Evolutionary conservation across 1,140 invertebrate genomes (phyloP).

Genomic region (Diorhabda carinulata): DNA sequence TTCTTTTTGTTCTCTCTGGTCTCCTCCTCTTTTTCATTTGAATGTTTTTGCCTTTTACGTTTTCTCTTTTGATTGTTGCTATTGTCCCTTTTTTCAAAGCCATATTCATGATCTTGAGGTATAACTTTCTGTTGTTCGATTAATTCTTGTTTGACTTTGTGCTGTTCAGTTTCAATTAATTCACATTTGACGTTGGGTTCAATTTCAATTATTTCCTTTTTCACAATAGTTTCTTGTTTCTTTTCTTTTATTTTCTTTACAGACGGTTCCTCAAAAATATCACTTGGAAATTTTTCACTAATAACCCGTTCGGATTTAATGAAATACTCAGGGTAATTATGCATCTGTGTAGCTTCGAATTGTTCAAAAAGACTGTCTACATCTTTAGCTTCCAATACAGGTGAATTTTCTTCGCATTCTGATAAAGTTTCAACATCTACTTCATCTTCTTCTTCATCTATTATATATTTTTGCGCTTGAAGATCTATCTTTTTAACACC

Average conservation of each 20-base stretch:
- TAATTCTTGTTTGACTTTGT: neutral
- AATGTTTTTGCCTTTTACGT: neutral
- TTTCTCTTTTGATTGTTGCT: neutral
- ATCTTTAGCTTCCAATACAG: constrained; percentile 53
- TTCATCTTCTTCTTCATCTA: constrained; percentile 28
- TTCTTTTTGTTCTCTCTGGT: neutral
- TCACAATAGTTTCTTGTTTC: constrained; percentile 3
- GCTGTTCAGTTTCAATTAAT: too few relatives aligned
- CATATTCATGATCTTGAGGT: neutral
- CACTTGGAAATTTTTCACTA: neutral
- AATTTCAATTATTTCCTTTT: constrained; percentile 8
- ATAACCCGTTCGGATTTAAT: neutral
- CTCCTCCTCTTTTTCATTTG: constrained; percentile 5
- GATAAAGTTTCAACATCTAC: constrained; percentile 44
- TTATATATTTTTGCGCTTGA: constrained; percentile 37
- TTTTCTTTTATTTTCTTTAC: neutral
- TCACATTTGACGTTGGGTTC: neutral
- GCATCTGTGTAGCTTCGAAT: constrained; percentile 51
- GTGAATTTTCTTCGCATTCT: constrained; percentile 23
- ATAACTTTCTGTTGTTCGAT: neutral
- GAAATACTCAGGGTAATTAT: constrained; percentile 4
- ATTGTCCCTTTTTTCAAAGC: neutral
- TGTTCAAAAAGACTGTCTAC: constrained; percentile 52
- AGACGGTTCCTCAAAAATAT: neutral
- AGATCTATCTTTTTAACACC: constrained; percentile 41